Evolutionary conservation across 2,888 invertebrate species (phyloP).

Genomic region (Buathra laborator): DNA sequence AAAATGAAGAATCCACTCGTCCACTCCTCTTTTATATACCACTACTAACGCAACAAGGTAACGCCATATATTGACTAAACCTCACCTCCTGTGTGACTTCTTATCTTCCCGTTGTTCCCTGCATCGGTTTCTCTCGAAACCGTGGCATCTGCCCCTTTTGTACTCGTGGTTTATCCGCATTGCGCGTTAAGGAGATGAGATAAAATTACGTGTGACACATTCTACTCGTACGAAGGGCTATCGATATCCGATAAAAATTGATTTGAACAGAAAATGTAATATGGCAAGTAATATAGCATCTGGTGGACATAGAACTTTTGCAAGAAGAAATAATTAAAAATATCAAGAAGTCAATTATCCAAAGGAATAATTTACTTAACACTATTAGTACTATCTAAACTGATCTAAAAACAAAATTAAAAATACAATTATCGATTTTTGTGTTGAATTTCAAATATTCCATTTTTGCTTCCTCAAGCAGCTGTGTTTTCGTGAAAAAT

Average conservation of each 20-base stretch:
- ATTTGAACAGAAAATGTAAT: neutral
- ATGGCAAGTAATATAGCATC: too few relatives aligned
- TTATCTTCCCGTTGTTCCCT: conserved; percentile 48
- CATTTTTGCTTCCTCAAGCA: too few relatives aligned
- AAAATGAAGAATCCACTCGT: conserved; percentile 45
- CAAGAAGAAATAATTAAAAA: too few relatives aligned
- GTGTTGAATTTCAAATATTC: neutral
- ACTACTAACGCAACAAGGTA: neutral
- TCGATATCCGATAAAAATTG: neutral
- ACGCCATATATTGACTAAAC: conserved; percentile 28
- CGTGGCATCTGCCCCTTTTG: conserved; percentile 21
- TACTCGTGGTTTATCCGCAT: conserved; percentile 15
- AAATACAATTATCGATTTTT: neutral
- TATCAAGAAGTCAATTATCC: neutral
- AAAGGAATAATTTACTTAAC: neutral
- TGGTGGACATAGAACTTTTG: too few relatives aligned
- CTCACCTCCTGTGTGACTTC: conserved; percentile 40
- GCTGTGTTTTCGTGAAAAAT: too few relatives aligned
- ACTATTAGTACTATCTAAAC: neutral
- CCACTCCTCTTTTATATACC: neutral
- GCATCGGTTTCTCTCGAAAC: conserved; percentile 5
- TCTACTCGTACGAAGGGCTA: neutral
- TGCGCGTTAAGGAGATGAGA: neutral
- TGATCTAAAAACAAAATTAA: neutral
- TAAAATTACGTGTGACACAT: conserved; percentile 21